Evolutionary conservation across 2,888 invertebrate species (phyloP), one percentile per base, ranked within the genome.

Genomic region (Tineola bisselliella): DNA sequence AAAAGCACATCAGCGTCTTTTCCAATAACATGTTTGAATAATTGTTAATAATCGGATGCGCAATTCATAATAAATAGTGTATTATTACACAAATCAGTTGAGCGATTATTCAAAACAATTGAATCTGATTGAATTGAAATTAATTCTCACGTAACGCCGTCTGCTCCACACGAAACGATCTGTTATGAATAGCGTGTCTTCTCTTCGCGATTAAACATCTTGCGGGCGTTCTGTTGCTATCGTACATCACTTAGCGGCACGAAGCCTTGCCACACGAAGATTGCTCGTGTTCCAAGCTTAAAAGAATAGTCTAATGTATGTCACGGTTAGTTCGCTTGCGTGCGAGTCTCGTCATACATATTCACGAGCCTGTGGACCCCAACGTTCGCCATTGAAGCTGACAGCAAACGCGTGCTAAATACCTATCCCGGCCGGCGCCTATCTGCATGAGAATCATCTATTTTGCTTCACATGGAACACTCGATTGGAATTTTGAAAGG

Each of bases 391-490:
- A 79, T 77, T 79, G 79, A 77, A 33, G 75, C 72, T 72, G 62
- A 78, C 76, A 68, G 75, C 73, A 76, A 79, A 73, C 67, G 86
- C 82, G 83, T 86, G 81, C 77, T 77, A 84, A 86, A 57, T 43
- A 19, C 25, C 58, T 58, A 15, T 33, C 58, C 33, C 19, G 25
- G 11, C 25, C 3, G 25, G n/a, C 33, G 13, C 33, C 58, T 33
- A 58, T 78, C 74, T 77, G 78, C 78, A 81, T 83, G 72, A 72
- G 74, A 79, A 81, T 78, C 71, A 74, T 77, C 17, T 58, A 31
- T 33, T 54, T 25, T 52, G 52, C 15, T 52, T 52, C 5, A 13
- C 52, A 52, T 52, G 17, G 18, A 52, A 52, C 15, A 52, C 52
- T 52, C 17, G 10, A 17, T 52, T 15, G 18, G 52, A 52, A 52